phyloP scores from a whole-genome alignment of 2,113 vertebrate genomes.

The Crotalus horridus region DNA sequence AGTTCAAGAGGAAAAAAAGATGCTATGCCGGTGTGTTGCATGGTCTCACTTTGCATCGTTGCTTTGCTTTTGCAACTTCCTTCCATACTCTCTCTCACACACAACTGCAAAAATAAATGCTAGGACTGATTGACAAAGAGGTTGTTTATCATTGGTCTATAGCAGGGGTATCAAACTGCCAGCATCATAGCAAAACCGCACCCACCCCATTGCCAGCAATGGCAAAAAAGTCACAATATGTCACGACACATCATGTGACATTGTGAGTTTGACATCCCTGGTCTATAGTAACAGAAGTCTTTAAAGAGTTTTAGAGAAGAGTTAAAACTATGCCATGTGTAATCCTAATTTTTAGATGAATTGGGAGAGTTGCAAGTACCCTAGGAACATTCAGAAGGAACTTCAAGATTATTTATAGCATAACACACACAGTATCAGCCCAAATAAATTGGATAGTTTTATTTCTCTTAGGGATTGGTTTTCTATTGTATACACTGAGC shows the following conservation, averaged over 20 bases:
- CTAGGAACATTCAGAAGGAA: not conserved
- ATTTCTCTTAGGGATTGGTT: not conserved
- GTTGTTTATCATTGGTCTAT: not conserved
- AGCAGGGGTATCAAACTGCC: too few species aligned
- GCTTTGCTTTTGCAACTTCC: not conserved
- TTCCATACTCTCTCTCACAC: not conserved
- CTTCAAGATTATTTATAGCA: not conserved
- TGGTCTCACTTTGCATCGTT: not conserved
- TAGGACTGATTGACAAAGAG: not conserved
- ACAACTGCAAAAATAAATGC: not conserved
- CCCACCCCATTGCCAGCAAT: too few species aligned
- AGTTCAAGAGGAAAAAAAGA: not conserved
- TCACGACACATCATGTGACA: too few species aligned
- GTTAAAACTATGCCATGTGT: not conserved
- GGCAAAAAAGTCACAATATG: too few species aligned
- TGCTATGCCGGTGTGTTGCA: not conserved
- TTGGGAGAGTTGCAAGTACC: not conserved
- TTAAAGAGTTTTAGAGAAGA: not conserved
- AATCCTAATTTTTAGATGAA: not conserved
- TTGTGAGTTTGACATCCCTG: not conserved
- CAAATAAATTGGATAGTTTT: not conserved
- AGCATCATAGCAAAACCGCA: too few species aligned
- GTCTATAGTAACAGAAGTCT: not conserved
- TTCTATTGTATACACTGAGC: slow-evolving; percentile 21
- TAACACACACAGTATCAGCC: not conserved